These are phyloP conservation scores for Pterois miles DNA, from an alignment of 2,797 vertebrate genomes.

Conservation along the genomic window DNA sequence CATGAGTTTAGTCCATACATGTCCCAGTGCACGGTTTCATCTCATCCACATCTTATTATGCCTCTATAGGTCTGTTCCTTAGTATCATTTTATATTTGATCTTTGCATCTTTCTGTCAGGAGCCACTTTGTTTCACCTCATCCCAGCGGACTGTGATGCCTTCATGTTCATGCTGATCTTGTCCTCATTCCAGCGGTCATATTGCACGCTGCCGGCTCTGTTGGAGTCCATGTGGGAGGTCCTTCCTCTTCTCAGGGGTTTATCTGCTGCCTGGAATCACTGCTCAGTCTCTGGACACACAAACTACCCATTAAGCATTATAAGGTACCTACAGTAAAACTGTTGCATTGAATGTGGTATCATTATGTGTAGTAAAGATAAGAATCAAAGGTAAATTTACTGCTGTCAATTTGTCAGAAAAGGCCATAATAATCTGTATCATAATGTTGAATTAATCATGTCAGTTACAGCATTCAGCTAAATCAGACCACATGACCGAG, in stretches of 20 bases:
- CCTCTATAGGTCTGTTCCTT: background rate
- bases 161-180: constrained; percentile 79
- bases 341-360: background rate
- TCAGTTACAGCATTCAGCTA: background rate
- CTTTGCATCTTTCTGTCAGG: background rate
- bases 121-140: constrained; percentile 72
- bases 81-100: background rate
- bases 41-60: background rate
- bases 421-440: too few species aligned
- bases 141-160: constrained; percentile 58
- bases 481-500: background rate
- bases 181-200: constrained; percentile 85
- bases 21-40: background rate
- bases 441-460: background rate
- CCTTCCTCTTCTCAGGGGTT: background rate
- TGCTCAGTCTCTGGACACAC: background rate
- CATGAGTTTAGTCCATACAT: background rate
- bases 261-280: constrained; percentile 5
- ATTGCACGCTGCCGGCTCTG: constrained; percentile 62
- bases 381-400: background rate
- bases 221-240: constrained; percentile 57
- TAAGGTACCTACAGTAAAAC: background rate
- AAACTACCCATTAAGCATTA: background rate
- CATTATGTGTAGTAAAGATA: background rate
- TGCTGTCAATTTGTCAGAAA: background rate